A percentile compares a stretch with the other conserved stretches of the same genome.
Evolutionary conservation across 2,888 invertebrate genomes (phyloP).

Genomic region (Eledona agricola): DNA sequence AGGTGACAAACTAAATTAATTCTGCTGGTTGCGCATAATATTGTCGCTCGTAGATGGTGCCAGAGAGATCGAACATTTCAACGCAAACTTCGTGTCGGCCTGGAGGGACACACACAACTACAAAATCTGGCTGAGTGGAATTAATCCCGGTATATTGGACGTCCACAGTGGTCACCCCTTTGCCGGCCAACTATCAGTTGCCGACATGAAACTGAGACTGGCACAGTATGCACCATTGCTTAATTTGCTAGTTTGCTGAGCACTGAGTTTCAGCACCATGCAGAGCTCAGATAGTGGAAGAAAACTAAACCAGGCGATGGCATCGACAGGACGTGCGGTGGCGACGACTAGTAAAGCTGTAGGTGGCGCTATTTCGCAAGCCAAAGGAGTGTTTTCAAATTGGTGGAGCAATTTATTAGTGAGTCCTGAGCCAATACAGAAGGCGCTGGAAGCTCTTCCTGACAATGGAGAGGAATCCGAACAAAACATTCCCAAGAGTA

Average conservation of each 20-base stretch:
- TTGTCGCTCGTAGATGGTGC: constrained; percentile 74
- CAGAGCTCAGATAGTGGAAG: constrained; percentile 93
- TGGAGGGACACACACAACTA: constrained; percentile 92
- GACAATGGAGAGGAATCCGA: constrained; percentile 37
- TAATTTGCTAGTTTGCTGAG: constrained; percentile 55
- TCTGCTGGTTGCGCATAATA: too few species aligned
- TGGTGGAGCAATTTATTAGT: constrained; percentile 83
- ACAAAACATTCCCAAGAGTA: constrained; percentile 45
- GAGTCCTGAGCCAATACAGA: constrained; percentile 60
- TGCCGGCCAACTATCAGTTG: constrained; percentile 91
- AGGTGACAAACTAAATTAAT: constrained; percentile 67
- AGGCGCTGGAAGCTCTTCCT: constrained; percentile 46
- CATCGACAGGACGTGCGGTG: constrained; percentile 89
- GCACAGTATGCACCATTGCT: constrained; percentile 74
- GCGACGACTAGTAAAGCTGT: constrained; percentile 77
- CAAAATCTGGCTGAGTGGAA: constrained; percentile 79
- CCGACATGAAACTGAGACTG: constrained; percentile 91
- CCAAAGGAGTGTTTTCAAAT: constrained; percentile 84
- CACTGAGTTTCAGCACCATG: constrained; percentile 88
- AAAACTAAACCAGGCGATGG: constrained; percentile 92
- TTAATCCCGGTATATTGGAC: constrained; percentile 73
- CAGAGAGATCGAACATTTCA: constrained; percentile 88
- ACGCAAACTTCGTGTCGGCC: constrained; percentile 80
- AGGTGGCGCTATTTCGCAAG: constrained; percentile 88
- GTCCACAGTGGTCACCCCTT: constrained; percentile 90